phyloP scores from a whole-genome alignment of 2,888 invertebrate species.

The Temnothorax ravouxi region DNA sequence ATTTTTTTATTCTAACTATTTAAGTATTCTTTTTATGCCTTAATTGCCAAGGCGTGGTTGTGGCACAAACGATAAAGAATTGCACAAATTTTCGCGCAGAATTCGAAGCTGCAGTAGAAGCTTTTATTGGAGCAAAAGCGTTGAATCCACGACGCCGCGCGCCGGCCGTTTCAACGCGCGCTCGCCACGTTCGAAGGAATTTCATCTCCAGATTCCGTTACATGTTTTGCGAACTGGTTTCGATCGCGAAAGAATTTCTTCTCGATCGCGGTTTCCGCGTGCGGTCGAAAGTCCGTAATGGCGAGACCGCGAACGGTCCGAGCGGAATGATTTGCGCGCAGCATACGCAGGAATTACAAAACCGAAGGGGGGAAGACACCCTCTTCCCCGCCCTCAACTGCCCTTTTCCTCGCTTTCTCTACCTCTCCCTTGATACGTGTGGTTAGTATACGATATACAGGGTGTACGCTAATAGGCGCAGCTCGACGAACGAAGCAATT shows the following conservation, averaged over 20 bases:
- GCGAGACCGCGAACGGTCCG: conserved; percentile 60
- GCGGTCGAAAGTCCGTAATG: conserved; percentile 72
- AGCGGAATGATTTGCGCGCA: conserved; percentile 66
- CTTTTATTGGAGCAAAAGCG: conserved; percentile 36
- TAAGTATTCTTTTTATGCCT: background rate
- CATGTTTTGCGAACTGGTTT: conserved; percentile 71
- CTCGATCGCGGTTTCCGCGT: conserved; percentile 72
- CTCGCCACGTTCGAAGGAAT: conserved; percentile 65
- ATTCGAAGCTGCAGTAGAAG: background rate
- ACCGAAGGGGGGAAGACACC: conserved; percentile 54
- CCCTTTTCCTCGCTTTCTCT: conserved; percentile 55
- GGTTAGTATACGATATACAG: conserved; percentile 27
- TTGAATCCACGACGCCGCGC: conserved; percentile 40
- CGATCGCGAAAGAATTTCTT: conserved; percentile 73
- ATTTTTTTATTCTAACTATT: background rate
- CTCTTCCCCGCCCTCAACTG: conserved; percentile 7
- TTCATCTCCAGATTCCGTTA: conserved; percentile 73
- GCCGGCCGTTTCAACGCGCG: conserved; percentile 53
- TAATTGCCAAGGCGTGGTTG: background rate
- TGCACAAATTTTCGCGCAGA: conserved; percentile 1
- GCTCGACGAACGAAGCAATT: background rate
- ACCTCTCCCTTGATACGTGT: conserved; percentile 25
- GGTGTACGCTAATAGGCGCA: conserved; percentile 33
- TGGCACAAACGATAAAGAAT: background rate
- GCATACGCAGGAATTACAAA: conserved; percentile 64